Evolutionary conservation across 2,113 vertebrate genomes (phyloP).

Genomic region (Trogon surrucura): DNA sequence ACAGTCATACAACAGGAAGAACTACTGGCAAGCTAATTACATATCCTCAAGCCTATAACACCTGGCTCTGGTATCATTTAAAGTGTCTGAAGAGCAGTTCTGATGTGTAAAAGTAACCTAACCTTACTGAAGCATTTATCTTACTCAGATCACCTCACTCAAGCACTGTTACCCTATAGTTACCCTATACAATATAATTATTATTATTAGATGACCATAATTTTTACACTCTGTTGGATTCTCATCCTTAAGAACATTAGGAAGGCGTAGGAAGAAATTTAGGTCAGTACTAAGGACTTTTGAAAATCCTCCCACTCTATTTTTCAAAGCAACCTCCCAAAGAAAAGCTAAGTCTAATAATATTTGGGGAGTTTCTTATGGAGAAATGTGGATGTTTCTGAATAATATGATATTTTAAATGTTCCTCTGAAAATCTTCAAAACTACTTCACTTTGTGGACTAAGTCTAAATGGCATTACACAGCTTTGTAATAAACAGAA

Average conservation of each 20-base stretch:
- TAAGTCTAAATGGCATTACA: conserved; percentile 4
- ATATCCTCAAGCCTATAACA: background rate
- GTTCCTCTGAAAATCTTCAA: conserved; percentile 6
- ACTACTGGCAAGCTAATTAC: accelerated
- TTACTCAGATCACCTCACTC: background rate
- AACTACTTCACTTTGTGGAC: background rate
- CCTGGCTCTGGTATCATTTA: background rate
- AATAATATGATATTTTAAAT: conserved; percentile 3
- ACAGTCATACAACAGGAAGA: background rate
- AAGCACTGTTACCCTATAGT: background rate
- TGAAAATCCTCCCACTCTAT: background rate
- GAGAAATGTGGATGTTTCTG: background rate
- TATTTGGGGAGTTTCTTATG: background rate
- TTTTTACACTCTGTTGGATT: background rate
- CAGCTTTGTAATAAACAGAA: background rate
- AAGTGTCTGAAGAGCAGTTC: background rate
- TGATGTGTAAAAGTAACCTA: background rate
- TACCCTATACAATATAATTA: background rate
- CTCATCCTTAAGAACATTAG: background rate
- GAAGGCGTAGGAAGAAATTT: background rate
- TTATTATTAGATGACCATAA: background rate
- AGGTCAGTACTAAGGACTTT: background rate
- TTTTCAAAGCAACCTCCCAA: background rate
- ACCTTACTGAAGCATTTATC: background rate
- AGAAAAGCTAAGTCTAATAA: background rate